Percentiles rank a stretch among this genome's conserved stretches.
These are phyloP conservation scores for Gobius niger DNA, from an alignment of 2,113 vertebrate species.

Conservation along the genomic window DNA sequence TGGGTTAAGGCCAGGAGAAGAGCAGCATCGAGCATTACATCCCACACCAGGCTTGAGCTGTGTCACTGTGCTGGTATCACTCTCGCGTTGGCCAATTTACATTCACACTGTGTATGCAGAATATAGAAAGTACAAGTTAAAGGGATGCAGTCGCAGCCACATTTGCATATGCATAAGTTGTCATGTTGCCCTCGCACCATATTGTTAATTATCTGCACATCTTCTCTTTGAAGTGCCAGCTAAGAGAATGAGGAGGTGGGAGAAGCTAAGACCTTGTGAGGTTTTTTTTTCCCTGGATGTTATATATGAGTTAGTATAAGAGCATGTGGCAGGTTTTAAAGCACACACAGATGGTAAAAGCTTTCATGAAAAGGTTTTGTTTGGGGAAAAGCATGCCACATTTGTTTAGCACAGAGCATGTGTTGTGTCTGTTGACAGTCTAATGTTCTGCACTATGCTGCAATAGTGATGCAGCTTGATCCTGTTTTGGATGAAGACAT, in stretches of 20 bases:
- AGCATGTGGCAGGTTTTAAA: conserved; percentile 16
- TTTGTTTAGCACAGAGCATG: not conserved
- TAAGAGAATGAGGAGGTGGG: conserved; percentile 4
- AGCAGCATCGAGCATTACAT: conserved; percentile 34
- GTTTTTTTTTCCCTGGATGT: conserved; percentile 17
- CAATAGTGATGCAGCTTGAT: not conserved
- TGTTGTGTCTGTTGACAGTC: not conserved
- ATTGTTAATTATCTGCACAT: conserved; percentile 48
- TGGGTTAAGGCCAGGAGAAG: conserved; percentile 47
- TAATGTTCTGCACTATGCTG: not conserved
- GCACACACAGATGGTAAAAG: conserved; percentile 1
- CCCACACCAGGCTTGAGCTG: conserved; percentile 18
- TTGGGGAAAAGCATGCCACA: not conserved
- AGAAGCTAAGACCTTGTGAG: conserved; percentile 32
- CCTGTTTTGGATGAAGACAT: not conserved
- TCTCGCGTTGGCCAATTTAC: conserved; percentile 14
- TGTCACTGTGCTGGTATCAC: conserved; percentile 12
- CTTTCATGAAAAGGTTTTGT: conserved; percentile 3
- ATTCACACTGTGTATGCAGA: conserved; percentile 13
- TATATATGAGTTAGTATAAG: not conserved
- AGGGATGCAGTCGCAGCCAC: conserved; percentile 8
- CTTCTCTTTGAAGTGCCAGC: conserved; percentile 14
- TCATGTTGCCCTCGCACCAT: conserved; percentile 27
- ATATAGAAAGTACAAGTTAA: conserved; percentile 4
- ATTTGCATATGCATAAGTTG: conserved; percentile 51